Conservation (phyloP, 2,797 vertebrate species). For the Phylloscopus collybita region DNA sequence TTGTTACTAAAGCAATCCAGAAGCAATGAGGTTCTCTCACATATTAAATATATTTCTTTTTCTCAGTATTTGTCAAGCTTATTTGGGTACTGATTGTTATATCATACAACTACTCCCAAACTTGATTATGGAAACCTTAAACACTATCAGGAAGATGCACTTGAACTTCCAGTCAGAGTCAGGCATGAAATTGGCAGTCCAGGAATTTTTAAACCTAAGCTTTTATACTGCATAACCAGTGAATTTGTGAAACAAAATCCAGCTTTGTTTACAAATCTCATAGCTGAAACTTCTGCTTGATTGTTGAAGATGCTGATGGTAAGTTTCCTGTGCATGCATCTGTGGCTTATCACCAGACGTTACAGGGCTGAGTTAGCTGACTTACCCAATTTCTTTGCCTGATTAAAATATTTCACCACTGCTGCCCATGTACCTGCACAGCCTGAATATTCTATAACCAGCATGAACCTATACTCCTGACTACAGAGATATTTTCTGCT, state of each 20-base stretch:
- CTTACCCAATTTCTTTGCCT: background rate
- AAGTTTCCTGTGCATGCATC: background rate
- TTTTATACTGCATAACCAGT: background rate
- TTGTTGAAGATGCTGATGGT: background rate
- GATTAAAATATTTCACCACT: background rate
- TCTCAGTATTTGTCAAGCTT: background rate
- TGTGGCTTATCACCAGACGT: background rate
- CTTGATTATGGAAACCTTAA: background rate
- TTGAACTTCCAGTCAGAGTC: background rate
- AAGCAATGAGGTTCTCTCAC: background rate
- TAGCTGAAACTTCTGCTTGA: background rate
- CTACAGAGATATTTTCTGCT: background rate
- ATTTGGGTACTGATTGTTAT: background rate
- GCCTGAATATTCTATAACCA: background rate
- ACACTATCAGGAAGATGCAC: background rate
- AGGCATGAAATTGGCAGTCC: background rate
- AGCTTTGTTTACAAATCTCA: background rate
- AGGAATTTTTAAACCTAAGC: background rate
- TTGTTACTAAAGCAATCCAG: background rate
- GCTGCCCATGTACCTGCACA: background rate
- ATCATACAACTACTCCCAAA: background rate
- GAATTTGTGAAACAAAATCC: background rate
- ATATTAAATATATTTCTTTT: background rate
- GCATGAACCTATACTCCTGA: too few species aligned
- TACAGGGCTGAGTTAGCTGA: background rate